Percentiles rank a stretch among this genome's conserved stretches.
Evolutionary conservation across 2,113 vertebrate species (phyloP).

Genomic region (Platysteira castanea): DNA sequence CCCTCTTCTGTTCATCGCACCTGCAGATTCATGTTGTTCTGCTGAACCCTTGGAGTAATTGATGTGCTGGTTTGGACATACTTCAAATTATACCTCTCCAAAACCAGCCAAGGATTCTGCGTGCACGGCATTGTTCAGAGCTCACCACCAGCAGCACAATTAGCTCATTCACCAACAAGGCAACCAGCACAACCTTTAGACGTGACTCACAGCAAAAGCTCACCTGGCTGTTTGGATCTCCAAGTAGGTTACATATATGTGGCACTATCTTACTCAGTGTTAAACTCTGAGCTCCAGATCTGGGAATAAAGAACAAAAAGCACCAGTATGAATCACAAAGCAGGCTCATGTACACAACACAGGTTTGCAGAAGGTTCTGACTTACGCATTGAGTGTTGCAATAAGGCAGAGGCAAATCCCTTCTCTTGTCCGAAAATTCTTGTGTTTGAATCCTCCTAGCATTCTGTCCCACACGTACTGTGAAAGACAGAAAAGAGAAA

Average conservation of each 20-base stretch:
- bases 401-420: conserved; percentile 97
- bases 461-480: conserved; percentile 97
- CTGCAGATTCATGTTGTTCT: not conserved
- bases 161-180: not conserved
- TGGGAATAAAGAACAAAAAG: conserved; percentile 64
- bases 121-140: not conserved
- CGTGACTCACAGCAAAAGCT: not conserved
- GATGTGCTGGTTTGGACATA: not conserved
- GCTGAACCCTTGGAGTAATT: not conserved
- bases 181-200: not conserved
- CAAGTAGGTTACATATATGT: conserved; percentile 97
- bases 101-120: not conserved
- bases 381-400: conserved; percentile 91
- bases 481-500: not conserved
- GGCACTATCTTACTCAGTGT: conserved; percentile 98
- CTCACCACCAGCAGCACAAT: not conserved
- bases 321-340: not conserved
- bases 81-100: not conserved
- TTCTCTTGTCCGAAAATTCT: conserved; percentile 97
- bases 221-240: conserved; percentile 97
- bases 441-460: conserved; percentile 97
- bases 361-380: not conserved
- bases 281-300: conserved; percentile 94
- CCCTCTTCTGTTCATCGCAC: not conserved
- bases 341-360: not conserved